Evolutionary conservation across 2,113 vertebrate genomes (phyloP), one percentile per base, ranked within the genome.

Genomic region (Edolisoma coerulescens): DNA sequence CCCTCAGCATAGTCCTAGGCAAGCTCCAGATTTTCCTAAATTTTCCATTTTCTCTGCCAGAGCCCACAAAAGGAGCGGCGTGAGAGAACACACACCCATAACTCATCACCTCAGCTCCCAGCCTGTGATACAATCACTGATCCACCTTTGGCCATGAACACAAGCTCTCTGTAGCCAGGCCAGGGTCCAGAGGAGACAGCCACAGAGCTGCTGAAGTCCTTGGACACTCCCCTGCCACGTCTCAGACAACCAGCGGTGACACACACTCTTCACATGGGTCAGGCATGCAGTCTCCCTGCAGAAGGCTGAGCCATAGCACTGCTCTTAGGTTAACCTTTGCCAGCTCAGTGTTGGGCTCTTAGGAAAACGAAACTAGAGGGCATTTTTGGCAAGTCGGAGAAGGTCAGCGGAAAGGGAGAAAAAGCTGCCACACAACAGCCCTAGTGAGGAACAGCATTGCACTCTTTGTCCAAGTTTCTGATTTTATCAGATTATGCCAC

Each of bases 401-500:
- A 95, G 94, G 82, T 86, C 80, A 96, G 60, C 1, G 2, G 69
- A 85, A 93, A 84, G 76, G 59, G 77, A 93, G 88, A 93, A 82
- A 81, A 64, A 86, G 93, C 68, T 75, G 44, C 74, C 9, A 3
- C 57, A 87, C 69, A 92, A 83, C 52, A 85, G 70, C 28, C 73
- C 70, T 63, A 80, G 52, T 65, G 91, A 96, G 60, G 70, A 85
- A 69, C 47, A 71, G 75, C 10, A 3, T 0, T 73, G 73, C 68
- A 47, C 53, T 89, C 90, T 82, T 63, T 64, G 75, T 93, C 87
- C 90, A 85, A 84, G 70, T 86, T 87, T 77, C 75, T 92, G 65
- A 91, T 95, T 95, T 92, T 95, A 95, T 92, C 93, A 65, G 79
- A 84, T 89, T 80, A 94, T 95, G 78, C 87, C 78, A 97, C 94